Percentiles rank a stretch among this genome's conserved stretches.
phyloP scores from a whole-genome alignment of 2,888 invertebrate genomes.

The Leptopilina myrica region DNA sequence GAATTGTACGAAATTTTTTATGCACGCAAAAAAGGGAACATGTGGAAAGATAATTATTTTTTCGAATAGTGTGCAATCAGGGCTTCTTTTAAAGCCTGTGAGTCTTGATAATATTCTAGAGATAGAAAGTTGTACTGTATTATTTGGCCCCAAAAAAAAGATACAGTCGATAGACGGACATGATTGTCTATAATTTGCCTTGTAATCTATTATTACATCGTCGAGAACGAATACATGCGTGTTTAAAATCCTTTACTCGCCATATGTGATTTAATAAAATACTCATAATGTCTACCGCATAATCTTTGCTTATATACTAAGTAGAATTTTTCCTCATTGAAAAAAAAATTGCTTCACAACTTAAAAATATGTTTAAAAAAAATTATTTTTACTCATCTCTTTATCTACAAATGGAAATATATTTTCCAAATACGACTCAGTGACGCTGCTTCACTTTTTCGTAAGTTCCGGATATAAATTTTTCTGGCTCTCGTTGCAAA shows the following conservation, averaged over 20 bases:
- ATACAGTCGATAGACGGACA: conserved; percentile 42
- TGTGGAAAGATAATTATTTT: background rate
- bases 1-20: conserved; percentile 3
- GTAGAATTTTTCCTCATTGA: background rate
- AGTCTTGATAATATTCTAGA: background rate
- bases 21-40: background rate
- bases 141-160: conserved; percentile 59
- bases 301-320: background rate
- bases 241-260: background rate
- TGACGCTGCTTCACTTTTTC: too few species aligned
- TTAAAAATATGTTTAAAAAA: background rate
- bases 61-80: conserved; percentile 7
- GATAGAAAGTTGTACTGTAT: conserved; percentile 55
- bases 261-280: background rate
- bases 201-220: conserved; percentile 69
- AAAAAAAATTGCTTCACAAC: background rate
- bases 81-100: background rate
- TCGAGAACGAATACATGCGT: background rate
- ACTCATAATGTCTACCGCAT: background rate
- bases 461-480: too few species aligned
- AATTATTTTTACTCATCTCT: too few species aligned
- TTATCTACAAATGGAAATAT: too few species aligned
- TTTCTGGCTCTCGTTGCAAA: too few species aligned
- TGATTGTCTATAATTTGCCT: conserved; percentile 59
- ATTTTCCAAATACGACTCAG: too few species aligned